Base-by-base conservation (phyloP, 2,797 vertebrate genomes). In the Florisuga fusca region DNA sequence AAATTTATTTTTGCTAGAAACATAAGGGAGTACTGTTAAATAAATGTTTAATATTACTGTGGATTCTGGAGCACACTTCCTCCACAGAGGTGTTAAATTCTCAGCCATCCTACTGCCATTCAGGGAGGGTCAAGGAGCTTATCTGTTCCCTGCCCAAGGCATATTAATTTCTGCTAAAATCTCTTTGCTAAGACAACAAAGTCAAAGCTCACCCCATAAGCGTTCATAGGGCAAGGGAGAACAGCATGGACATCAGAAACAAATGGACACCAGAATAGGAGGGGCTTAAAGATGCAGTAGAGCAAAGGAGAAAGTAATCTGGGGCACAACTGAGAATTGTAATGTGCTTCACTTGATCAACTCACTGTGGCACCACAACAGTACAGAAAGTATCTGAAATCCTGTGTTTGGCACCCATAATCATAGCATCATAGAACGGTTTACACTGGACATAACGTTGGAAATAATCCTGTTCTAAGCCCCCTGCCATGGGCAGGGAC, bases 1-100 rank as follows among this genome's bases (percentile, higher is more conserved):
- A 89, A 33, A 48, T 81, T 85, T 88, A 87, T 88, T 81, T 93
- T 89, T 16, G 29, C 68, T 78, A 66, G 41, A 87, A 91, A 48
- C 19, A 75, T 91, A 27, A 78, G 38, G 26, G 29, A 73, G 4
- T 62, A 72, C 72, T 75, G 4, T 81, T 78, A 90, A 88, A 88
- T 84, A 90, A 91, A 92, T 59, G 3, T 82, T 73, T 91, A 53
- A 55, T 84, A 62, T 84, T 90, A 26, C 34, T 48, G 34, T 31
- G 14, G 58, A 84, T 22, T 74, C 57, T 41, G 38, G 22, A 69
- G 20, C 7, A 3, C 38, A 29, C 8, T 88, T 50, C 2, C 72
- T 90, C 85, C 50, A 72, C 38, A 62, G 66, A 72, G 25, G 46
- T 86, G n/a, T 82, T 86, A 81, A 83, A 83, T 91, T 94, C 51